phyloP scores from a whole-genome alignment of 2,797 vertebrate species.

The Meda fulgida region DNA sequence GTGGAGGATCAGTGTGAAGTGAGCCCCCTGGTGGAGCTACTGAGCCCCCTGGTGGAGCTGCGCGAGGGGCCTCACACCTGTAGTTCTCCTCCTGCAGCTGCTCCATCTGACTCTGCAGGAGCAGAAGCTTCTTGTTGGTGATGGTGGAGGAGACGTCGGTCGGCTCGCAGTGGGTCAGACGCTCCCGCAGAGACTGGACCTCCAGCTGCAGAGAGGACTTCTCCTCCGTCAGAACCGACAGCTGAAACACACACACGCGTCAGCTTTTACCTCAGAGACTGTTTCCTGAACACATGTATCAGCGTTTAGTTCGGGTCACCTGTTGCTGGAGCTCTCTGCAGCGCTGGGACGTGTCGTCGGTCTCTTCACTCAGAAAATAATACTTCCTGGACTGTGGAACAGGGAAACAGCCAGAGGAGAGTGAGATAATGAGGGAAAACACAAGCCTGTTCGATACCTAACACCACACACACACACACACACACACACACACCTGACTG shows the following conservation, averaged over 20 bases:
- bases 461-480: too few species aligned
- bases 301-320: slow-evolving; percentile 68
- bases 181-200: slow-evolving; percentile 79
- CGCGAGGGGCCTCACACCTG: slow-evolving; percentile 74
- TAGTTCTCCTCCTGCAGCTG: slow-evolving; percentile 94
- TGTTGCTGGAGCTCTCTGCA: slow-evolving; percentile 86
- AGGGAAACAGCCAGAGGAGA: slow-evolving; percentile 8
- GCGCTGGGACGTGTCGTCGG: slow-evolving; percentile 80
- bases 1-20: background rate
- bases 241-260: slow-evolving; percentile 67
- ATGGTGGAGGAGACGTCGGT: slow-evolving; percentile 73
- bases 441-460: background rate
- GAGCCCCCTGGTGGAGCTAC: background rate
- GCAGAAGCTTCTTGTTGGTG: slow-evolving; percentile 86
- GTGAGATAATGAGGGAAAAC: background rate
- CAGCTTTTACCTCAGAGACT: background rate
- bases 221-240: slow-evolving; percentile 84
- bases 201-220: slow-evolving; percentile 80
- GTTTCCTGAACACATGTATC: background rate
- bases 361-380: slow-evolving; percentile 90
- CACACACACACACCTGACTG: slow-evolving; percentile 79
- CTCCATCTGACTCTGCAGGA: slow-evolving; percentile 91
- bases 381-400: slow-evolving; percentile 87
- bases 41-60: background rate
- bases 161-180: slow-evolving; percentile 71